Conservation (phyloP, 2,888 invertebrate species). For the Cybosia mesomella region DNA sequence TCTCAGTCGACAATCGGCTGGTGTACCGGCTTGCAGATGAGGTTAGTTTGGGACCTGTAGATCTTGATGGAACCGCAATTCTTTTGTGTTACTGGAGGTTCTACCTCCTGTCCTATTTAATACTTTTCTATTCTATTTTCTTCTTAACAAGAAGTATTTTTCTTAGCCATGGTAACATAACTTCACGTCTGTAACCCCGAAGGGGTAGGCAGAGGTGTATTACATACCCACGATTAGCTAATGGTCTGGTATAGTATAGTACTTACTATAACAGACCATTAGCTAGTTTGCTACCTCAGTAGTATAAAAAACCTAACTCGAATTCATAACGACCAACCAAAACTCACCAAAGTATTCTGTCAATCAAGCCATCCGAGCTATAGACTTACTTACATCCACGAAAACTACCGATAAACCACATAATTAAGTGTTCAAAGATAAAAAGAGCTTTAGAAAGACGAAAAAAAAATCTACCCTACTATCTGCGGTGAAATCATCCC, state of each 20-base stretch:
- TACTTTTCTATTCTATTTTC: no score
- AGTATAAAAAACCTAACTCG: not conserved
- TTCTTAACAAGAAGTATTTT: no score
- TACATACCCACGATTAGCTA: no score
- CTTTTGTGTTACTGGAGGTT: no score
- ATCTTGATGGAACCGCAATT: no score
- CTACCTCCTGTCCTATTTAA: no score
- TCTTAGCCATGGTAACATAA: no score
- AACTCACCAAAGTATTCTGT: not conserved
- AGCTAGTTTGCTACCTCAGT: not conserved
- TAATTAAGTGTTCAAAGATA: slow-evolving; percentile 6
- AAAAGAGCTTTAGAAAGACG: slow-evolving; percentile 30
- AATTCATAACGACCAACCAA: not conserved
- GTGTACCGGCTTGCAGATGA: not conserved
- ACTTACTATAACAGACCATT: not conserved
- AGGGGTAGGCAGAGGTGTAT: no score
- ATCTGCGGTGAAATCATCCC: slow-evolving; percentile 42
- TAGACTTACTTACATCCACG: not conserved
- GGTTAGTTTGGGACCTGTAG: no score
- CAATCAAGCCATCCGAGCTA: not conserved
- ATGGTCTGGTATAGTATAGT: no score
- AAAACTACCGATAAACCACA: not conserved
- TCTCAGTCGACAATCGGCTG: not conserved
- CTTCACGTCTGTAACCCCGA: no score
- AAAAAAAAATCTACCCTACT: slow-evolving; percentile 44